phyloP scores from a whole-genome alignment of 2,113 vertebrate species.

The Amphilophus citrinellus region DNA sequence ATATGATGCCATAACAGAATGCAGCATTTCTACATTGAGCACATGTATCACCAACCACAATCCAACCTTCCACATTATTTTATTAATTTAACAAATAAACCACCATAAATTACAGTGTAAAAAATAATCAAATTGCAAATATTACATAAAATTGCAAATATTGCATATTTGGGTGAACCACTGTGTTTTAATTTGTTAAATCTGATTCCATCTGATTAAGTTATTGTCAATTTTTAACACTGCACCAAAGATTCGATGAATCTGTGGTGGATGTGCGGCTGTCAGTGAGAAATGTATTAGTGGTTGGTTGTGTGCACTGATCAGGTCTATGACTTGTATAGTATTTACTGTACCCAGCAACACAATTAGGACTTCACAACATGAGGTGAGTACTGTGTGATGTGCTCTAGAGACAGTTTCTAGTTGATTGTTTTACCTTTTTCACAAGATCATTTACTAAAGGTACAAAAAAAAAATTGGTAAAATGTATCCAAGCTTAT shows the following conservation, averaged over 20 bases:
- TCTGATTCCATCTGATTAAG: neutral
- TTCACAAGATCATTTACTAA: neutral
- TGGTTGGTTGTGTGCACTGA: neutral
- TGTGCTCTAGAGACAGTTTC: neutral
- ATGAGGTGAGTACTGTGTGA: neutral
- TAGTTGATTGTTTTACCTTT: neutral
- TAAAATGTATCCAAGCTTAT: neutral
- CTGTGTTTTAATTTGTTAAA: neutral
- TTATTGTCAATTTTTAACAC: neutral
- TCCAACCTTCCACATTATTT: neutral
- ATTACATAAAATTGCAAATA: too few species aligned
- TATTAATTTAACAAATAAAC: neutral
- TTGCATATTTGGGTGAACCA: neutral
- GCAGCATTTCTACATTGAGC: neutral
- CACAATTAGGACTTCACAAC: neutral
- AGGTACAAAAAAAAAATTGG: neutral
- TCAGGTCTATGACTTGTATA: neutral
- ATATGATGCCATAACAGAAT: neutral
- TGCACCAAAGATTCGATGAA: neutral
- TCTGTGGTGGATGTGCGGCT: neutral
- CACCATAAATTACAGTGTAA: neutral
- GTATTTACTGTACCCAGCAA: neutral
- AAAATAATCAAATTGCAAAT: neutral
- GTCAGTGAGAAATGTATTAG: fast-evolving
- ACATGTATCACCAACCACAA: neutral